These are phyloP conservation scores for Mastigias papua DNA, from an alignment of 30 jellyfish, hydroid and myxozoan genomes.

Conservation along the genomic window DNA sequence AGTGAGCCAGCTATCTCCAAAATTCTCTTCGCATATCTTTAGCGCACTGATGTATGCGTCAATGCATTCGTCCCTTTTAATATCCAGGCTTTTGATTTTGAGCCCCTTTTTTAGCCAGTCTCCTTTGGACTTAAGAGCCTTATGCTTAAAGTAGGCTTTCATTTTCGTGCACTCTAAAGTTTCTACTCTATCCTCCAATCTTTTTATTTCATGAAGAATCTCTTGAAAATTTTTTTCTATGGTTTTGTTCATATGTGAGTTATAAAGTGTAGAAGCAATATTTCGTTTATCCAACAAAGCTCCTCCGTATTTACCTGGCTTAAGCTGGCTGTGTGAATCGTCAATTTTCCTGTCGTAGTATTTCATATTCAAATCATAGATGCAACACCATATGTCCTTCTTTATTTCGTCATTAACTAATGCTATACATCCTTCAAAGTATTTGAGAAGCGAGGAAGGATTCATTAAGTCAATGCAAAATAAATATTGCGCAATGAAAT, in stretches of 20 bases:
- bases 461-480: not conserved
- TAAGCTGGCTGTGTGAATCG: not conserved
- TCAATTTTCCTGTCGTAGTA: not conserved
- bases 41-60: not conserved
- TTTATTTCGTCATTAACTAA: constrained; percentile 2
- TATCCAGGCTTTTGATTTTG: not conserved
- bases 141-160: constrained; percentile 5
- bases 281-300: not conserved
- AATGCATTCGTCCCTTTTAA: not conserved
- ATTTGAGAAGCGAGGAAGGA: not conserved
- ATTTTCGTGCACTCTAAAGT: not conserved
- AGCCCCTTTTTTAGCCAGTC: not conserved
- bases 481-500: not conserved
- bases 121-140: not conserved
- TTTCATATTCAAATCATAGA: constrained; percentile 11
- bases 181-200: not conserved
- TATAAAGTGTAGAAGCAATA: not conserved
- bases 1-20: constrained; percentile 29
- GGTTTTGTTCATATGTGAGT: not conserved
- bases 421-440: constrained; percentile 30
- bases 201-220: not conserved
- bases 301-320: not conserved
- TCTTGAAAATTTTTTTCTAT: not conserved
- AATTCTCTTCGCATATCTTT: not conserved
- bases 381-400: constrained; percentile 17